These are phyloP conservation scores for Xenus cinereus DNA, from an alignment of 2,113 vertebrate species.

Conservation along the genomic window DNA sequence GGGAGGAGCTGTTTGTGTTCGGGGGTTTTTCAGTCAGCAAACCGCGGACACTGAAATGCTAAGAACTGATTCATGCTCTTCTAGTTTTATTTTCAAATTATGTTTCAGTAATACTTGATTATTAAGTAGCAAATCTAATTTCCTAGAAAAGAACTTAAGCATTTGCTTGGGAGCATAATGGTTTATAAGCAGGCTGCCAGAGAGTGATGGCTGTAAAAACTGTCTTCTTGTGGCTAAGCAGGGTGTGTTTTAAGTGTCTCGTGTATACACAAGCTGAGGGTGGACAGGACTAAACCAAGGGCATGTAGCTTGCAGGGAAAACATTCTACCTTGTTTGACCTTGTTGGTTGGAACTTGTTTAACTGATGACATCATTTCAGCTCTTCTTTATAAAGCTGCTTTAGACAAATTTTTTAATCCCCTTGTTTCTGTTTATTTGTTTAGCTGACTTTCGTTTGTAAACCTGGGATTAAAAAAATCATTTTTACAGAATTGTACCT, in stretches of 20 bases:
- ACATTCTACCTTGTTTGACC: slow-evolving; percentile 5
- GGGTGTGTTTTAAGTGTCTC: neutral
- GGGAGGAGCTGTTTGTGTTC: neutral
- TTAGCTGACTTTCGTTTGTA: slow-evolving; percentile 43
- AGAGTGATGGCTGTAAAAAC: neutral
- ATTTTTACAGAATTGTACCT: slow-evolving; percentile 18
- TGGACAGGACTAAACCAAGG: neutral
- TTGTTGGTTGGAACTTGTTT: slow-evolving; percentile 1
- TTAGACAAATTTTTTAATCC: slow-evolving; percentile 53
- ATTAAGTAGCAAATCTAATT: slow-evolving; percentile 13
- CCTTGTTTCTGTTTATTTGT: slow-evolving; percentile 39
- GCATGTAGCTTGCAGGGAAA: neutral
- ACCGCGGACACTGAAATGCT: neutral
- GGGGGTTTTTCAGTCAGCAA: neutral
- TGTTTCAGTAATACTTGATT: neutral
- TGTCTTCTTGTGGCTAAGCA: neutral
- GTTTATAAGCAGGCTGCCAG: neutral
- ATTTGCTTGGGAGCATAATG: neutral
- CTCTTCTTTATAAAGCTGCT: slow-evolving; percentile 49
- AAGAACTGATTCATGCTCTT: neutral
- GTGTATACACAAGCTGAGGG: neutral
- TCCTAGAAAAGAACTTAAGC: neutral
- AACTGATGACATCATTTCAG: slow-evolving; percentile 30
- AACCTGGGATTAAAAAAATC: slow-evolving; percentile 12
- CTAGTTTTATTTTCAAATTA: neutral